A percentile compares a stretch with the other conserved stretches of the same genome.
phyloP scores from a whole-genome alignment of 2,888 invertebrate genomes.

The Caenorhabditis zanzibari region DNA sequence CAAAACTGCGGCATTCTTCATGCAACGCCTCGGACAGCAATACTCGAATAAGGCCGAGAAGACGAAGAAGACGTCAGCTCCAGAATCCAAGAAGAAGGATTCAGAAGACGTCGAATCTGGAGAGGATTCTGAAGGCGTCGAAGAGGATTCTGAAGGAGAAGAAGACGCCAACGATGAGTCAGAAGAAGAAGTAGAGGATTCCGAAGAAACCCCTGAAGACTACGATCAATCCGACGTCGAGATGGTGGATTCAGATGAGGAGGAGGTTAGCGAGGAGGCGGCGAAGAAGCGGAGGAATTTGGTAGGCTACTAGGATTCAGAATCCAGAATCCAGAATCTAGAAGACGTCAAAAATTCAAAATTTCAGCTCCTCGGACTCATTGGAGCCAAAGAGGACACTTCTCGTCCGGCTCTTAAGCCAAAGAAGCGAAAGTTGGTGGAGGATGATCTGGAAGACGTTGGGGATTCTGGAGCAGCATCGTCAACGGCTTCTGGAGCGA shows the following conservation, averaged over 20 bases:
- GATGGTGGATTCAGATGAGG: slow-evolving; percentile 64
- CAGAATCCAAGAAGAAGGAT: slow-evolving; percentile 5
- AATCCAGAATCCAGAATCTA: too few species aligned
- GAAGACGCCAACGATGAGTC: slow-evolving; percentile 7
- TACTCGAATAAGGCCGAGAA: slow-evolving; percentile 49
- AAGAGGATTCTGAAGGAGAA: not conserved
- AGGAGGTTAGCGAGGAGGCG: slow-evolving; percentile 41
- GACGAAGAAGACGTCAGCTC: slow-evolving; percentile 1
- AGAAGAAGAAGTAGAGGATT: slow-evolving; percentile 4
- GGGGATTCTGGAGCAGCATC: not conserved
- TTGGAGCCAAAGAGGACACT: slow-evolving; percentile 57
- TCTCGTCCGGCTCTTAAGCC: slow-evolving; percentile 48
- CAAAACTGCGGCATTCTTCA: slow-evolving; percentile 61
- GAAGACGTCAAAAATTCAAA: not conserved
- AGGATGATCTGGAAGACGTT: slow-evolving; percentile 40
- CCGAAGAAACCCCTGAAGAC: not conserved
- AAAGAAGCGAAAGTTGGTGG: slow-evolving; percentile 53
- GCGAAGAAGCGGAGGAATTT: slow-evolving; percentile 50
- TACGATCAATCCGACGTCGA: slow-evolving; percentile 6
- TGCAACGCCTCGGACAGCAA: slow-evolving; percentile 67
- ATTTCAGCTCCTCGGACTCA: slow-evolving; percentile 60
- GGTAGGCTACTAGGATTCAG: too few species aligned
- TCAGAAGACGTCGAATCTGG: not conserved
- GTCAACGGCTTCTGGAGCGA: not conserved
- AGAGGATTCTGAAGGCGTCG: not conserved